Evolutionary conservation across 2,797 vertebrate species (phyloP), one percentile per base, ranked within the genome.

Genomic region (Eremophila alpestris): DNA sequence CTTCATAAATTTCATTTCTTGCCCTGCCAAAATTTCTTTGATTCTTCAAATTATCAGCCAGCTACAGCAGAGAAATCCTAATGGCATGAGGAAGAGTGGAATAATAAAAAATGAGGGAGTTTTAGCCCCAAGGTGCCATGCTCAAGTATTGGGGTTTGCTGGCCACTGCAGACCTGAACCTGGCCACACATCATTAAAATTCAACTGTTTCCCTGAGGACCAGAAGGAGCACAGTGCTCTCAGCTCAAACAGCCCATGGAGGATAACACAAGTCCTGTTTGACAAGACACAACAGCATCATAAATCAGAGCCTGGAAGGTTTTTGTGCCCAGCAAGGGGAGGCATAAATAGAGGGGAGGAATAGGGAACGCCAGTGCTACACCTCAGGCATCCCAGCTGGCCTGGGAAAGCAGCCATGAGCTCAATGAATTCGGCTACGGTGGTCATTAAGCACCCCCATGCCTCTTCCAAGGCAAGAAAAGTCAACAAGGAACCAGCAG

Each of bases 121-220:
- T 76, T 65, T 46, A 70, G 52, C 34, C n/a, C 45, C 38, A 52
- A 22, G 20, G n/a, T 1, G 3, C 9, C 36, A 43, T 1, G 6
- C 36, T 67, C 0, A 0, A 62, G 22, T 43, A 62, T 1, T 2
- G 2, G 36, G 43, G 21, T 70, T 80, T 56, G 46, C 24, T 21
- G 52, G 46, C 6, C 30, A 41, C 29, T 0, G 0, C 5, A 1
- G 38, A 55, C 27, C n/a, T 0, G 0, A 67, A 67, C 30, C 26
- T 12, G 21, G 64, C 41, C 14, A 46, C 13, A 3, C 4, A 3
- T 15, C 23, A 30, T 27, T 49, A 64, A 41, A 83, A 60, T 38
- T 15, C 45, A 63, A 22, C n/a, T 0, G 0, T 4, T 60, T 7
- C 48, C 13, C n/a, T 1, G 2, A 16, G 40, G 3, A 10, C 3